A percentile compares a stretch with the other conserved stretches of the same genome.
phyloP scores from a whole-genome alignment of 2,797 vertebrate genomes.

The Cossypha heuglini region DNA sequence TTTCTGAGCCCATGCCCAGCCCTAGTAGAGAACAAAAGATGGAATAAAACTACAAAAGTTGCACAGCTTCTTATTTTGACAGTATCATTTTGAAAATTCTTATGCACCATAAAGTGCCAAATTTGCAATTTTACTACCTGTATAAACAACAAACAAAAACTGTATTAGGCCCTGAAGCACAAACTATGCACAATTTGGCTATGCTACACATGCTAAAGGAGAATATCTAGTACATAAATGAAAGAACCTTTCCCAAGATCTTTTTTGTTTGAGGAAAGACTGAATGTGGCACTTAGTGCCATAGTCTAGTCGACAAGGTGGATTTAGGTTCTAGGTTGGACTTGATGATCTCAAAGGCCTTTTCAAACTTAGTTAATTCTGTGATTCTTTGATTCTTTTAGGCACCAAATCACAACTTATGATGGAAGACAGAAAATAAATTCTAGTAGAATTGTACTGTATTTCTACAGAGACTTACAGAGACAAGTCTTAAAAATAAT shows the following conservation, averaged over 20 bases:
- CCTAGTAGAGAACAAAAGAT: neutral
- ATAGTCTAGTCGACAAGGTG: neutral
- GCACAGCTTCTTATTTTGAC: neutral
- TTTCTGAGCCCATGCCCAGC: neutral
- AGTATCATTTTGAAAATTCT: neutral
- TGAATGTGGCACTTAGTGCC: neutral
- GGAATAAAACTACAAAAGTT: neutral
- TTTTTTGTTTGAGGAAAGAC: neutral
- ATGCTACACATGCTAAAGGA: neutral
- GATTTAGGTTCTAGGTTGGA: neutral
- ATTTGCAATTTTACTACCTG: neutral
- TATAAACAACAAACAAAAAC: neutral
- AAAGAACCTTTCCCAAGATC: neutral
- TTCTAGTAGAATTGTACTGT: neutral
- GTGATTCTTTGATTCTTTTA: neutral
- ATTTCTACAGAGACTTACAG: neutral
- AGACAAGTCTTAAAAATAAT: neutral
- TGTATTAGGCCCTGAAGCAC: neutral
- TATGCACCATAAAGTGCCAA: neutral
- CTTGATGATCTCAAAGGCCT: neutral
- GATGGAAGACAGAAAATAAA: neutral
- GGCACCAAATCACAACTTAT: neutral
- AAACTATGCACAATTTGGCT: neutral
- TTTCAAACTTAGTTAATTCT: neutral
- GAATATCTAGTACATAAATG: neutral